A percentile compares a stretch with the other conserved stretches of the same genome.
phyloP scores from a whole-genome alignment of 2,797 vertebrate species.

The Tapera naevia region DNA sequence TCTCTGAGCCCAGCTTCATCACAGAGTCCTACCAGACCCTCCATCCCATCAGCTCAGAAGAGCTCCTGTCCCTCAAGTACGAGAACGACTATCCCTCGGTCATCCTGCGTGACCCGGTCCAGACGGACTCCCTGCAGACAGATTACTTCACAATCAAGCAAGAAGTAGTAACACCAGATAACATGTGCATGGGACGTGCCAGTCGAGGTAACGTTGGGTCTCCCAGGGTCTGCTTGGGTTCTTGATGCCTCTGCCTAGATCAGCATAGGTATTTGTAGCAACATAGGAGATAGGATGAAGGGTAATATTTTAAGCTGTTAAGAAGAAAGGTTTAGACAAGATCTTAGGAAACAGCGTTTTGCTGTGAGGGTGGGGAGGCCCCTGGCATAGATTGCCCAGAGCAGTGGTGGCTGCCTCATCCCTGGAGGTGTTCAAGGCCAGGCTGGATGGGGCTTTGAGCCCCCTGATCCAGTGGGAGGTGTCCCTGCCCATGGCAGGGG shows the following conservation, averaged over 20 bases:
- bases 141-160: slow-evolving; percentile 97
- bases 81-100: slow-evolving; percentile 92
- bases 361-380: too few species aligned
- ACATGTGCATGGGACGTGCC: slow-evolving; percentile 97
- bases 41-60: slow-evolving; percentile 98
- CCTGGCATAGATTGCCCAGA: too few species aligned
- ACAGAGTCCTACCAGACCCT: slow-evolving; percentile 99
- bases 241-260: not conserved
- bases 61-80: slow-evolving; percentile 96
- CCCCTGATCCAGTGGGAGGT: too few species aligned
- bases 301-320: too few species aligned
- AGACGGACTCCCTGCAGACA: slow-evolving; percentile 86
- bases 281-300: too few species aligned
- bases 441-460: too few species aligned
- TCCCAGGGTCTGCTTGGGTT: not conserved
- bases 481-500: too few species aligned
- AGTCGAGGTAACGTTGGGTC: slow-evolving; percentile 88
- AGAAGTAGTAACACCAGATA: slow-evolving; percentile 95
- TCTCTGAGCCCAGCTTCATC: slow-evolving; percentile 99
- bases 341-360: too few species aligned
- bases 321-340: too few species aligned
- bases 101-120: slow-evolving; percentile 88
- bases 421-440: too few species aligned
- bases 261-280: too few species aligned
- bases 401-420: too few species aligned